A percentile compares a stretch with the other conserved stretches of the same genome.
These are phyloP conservation scores for Leptinotarsa undecemlineata DNA, from an alignment of 1,140 invertebrate species.

Conservation along the genomic window DNA sequence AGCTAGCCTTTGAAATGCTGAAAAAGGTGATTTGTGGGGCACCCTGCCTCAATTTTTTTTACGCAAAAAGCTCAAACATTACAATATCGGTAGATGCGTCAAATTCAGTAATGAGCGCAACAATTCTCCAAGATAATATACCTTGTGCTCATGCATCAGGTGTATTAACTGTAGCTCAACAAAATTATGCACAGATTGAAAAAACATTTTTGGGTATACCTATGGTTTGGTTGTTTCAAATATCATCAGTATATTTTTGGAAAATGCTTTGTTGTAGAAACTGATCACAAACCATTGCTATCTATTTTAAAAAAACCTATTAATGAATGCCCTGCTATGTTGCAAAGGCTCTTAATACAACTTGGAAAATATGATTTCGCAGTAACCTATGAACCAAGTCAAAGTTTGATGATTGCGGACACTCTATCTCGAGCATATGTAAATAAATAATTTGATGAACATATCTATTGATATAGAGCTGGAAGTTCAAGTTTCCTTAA, in stretches of 20 bases:
- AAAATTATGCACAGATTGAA: not conserved
- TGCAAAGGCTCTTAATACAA: not conserved
- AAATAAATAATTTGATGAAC: conserved; percentile 3
- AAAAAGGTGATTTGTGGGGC: not conserved
- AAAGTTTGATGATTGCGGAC: not conserved
- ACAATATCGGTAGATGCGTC: not conserved
- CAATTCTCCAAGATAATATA: not conserved
- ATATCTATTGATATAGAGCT: not conserved
- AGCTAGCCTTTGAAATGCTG: not conserved
- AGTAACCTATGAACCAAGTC: not conserved
- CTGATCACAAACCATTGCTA: not conserved
- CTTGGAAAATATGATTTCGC: not conserved
- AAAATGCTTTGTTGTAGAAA: not conserved
- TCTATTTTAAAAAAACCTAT: not conserved
- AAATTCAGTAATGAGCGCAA: not conserved
- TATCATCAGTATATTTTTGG: not conserved
- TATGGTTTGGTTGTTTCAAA: not conserved
- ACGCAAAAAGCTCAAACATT: not conserved
- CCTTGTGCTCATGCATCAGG: not conserved
- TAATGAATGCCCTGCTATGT: not conserved
- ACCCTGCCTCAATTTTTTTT: not conserved
- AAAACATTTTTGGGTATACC: not conserved
- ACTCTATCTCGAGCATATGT: not conserved
- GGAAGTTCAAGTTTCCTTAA: not conserved
- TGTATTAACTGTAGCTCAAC: not conserved